Evolutionary conservation across 1,140 invertebrate genomes (phyloP), one percentile per base, ranked within the genome.

Genomic region (Dendrolimus kikuchii): DNA sequence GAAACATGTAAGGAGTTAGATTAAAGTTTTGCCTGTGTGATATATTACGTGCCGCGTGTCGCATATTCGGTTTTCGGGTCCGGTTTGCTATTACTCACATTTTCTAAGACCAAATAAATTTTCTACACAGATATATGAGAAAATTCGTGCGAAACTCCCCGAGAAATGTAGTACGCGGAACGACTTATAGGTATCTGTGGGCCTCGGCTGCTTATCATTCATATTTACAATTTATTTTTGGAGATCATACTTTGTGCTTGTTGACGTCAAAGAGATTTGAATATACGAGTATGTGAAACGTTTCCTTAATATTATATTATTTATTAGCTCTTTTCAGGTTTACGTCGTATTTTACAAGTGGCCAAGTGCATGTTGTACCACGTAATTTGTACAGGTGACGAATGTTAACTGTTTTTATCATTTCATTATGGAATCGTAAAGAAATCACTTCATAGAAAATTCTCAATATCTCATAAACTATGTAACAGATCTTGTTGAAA

Each of bases 1-100:
- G 51, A 55, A 61, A 59, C 57, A 59, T 59, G 57, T 46, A 66
- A 60, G 58, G 60, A 57, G 53, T 55, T 48, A 64, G 62, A 62
- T 67, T 65, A 67, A 69, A 69, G 61, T 63, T 63, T 64, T 46
- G 59, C 64, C 51, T 51, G 46, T 36, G 59, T 69, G 64, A 69
- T 64, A 62, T 73, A 73, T 69, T 66, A 63, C 59, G 59, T 64
- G 63, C 64, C 62, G 57, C 54, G 55, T 64, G 70, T 66, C 60
- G 57, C 64, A 56, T 59, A 62, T 64, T 64, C 64, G 45, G 57
- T 51, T 39, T 53, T 53, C 49, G 46, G 60, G 60, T 65, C 68
- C 63, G 56, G 60, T 62, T 57, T 65, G 55, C 57, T 59, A 68
- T 65, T 62, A 63, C 61, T 63, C 60, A 55, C 57, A 62, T 61